These are phyloP conservation scores for Glossosoma conforme DNA, from an alignment of 1,140 invertebrate genomes.

Conservation along the genomic window DNA sequence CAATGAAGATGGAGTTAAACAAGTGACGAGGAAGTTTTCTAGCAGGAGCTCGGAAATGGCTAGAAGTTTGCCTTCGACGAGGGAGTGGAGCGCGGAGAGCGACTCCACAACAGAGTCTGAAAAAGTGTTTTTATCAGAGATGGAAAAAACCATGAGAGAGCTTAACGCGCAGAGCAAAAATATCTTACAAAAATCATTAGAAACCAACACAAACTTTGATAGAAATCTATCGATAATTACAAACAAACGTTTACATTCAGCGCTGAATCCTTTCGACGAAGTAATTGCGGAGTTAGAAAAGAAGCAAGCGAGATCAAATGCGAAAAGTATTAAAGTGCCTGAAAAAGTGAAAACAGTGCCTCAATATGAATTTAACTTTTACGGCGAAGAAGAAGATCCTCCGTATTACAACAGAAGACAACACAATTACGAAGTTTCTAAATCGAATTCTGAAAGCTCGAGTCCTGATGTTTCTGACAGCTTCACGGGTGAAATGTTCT, in stretches of 20 bases:
- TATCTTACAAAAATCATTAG: constrained; percentile 40
- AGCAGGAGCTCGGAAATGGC: constrained; percentile 13
- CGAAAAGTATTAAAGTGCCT: constrained; percentile 26
- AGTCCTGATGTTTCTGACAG: constrained; percentile 25
- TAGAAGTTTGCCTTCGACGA: constrained; percentile 16
- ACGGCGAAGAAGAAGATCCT: constrained; percentile 39
- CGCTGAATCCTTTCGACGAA: constrained; percentile 46
- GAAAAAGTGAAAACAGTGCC: constrained; percentile 32
- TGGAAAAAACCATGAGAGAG: constrained; percentile 44
- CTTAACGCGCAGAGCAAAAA: constrained; percentile 41
- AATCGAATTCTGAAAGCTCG: constrained; percentile 18
- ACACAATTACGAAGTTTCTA: constrained; percentile 13
- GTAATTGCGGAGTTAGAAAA: constrained; percentile 45
- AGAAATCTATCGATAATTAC: constrained; percentile 51
- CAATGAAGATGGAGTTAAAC: constrained; percentile 32
- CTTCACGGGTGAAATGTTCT: constrained; percentile 21
- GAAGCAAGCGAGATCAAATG: constrained; percentile 28
- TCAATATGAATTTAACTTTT: constrained; percentile 38
- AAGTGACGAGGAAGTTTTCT: constrained; percentile 20
- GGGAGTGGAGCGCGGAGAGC: constrained; percentile 43
- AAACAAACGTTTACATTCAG: constrained; percentile 38
- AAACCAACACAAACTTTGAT: constrained; percentile 46
- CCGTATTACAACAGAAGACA: constrained; percentile 21
- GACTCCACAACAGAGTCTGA: constrained; percentile 49
- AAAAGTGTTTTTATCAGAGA: constrained; percentile 41